phyloP scores from a whole-genome alignment of 2,113 vertebrate genomes.

The Phocoena sinus region DNA sequence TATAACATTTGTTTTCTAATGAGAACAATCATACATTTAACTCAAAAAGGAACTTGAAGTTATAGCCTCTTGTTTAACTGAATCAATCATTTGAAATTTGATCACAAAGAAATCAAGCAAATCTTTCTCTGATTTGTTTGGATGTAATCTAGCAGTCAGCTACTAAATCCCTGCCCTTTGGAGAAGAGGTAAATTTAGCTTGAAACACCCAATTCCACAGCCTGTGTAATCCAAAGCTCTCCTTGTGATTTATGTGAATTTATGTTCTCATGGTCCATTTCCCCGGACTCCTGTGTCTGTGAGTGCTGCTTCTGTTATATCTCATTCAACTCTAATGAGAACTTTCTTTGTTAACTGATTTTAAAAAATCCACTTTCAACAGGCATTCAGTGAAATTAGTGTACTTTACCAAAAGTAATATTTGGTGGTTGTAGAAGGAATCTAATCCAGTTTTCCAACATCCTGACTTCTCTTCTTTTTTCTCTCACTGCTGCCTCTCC shows the following conservation, averaged over 20 bases:
- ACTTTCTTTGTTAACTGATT: not conserved
- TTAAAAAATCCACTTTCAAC: not conserved
- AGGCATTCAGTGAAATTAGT: not conserved
- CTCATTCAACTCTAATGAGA: not conserved
- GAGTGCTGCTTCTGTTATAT: not conserved
- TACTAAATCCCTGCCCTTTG: not conserved
- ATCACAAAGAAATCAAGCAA: not conserved
- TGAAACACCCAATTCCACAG: not conserved
- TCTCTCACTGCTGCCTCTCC: accelerated
- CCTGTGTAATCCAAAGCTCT: not conserved
- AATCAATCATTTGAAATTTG: slow-evolving; percentile 5
- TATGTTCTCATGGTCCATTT: not conserved
- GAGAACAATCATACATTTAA: not conserved
- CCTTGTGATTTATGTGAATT: not conserved
- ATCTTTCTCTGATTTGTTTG: not conserved
- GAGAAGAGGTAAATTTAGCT: not conserved
- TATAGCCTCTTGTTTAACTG: not conserved
- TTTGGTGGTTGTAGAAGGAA: not conserved
- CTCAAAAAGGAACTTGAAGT: not conserved
- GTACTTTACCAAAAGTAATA: not conserved
- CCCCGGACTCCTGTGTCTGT: not conserved
- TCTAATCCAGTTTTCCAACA: not conserved
- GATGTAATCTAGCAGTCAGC: not conserved
- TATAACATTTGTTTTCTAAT: slow-evolving; percentile 16
- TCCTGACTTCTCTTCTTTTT: not conserved